Base-by-base conservation (phyloP, 2,888 invertebrate genomes). In the Campoletis raptor region DNA sequence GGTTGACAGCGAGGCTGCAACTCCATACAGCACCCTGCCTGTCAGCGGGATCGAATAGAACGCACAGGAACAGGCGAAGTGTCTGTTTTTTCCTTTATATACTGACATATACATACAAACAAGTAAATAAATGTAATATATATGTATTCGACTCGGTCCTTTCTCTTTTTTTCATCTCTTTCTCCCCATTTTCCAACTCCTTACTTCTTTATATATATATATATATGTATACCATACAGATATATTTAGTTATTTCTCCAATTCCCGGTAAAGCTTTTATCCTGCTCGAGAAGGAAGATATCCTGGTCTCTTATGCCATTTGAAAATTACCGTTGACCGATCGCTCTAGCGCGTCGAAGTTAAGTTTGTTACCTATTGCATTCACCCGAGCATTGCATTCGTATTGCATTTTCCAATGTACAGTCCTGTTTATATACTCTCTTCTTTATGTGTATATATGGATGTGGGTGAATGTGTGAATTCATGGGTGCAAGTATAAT, bases 291-390 rank as follows among this genome's bases (percentile, higher is more conserved):
- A 72, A 81, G 74, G 70, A 83, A 84, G 81, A 81, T 82, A 87
- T 87, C 86, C 83, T 80, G 72, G 45, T 42, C 57, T 79, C 69
- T 84, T 76, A 69, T 82, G 76, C 83, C 87, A 88, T 88, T 87
- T 85, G 74, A 85, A 88, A 88, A 89, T 88, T 88, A 87, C 89
- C 89, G 89, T 88, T 85, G 82, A 84, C 88, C 85, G 85, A 89
- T 87, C 84, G 84, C 42, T 72, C 84, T 73, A 61, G 48, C 70
- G 64, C 70, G 70, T 61, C 70, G 21, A 40, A 57, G 66, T 57
- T 36, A 78, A 78, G 67, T 70, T 79, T 78, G 45, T 69, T 78
- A 36, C 57, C 61, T n/a, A 81, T 81, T 81, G 72, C 81, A 73
- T 72, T 37, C 67, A 40, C 24, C 78, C 57, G 57, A 54, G 54